Evolutionary conservation across 2,113 vertebrate species (phyloP).

Genomic region (Gnathonemus longibarbis): DNA sequence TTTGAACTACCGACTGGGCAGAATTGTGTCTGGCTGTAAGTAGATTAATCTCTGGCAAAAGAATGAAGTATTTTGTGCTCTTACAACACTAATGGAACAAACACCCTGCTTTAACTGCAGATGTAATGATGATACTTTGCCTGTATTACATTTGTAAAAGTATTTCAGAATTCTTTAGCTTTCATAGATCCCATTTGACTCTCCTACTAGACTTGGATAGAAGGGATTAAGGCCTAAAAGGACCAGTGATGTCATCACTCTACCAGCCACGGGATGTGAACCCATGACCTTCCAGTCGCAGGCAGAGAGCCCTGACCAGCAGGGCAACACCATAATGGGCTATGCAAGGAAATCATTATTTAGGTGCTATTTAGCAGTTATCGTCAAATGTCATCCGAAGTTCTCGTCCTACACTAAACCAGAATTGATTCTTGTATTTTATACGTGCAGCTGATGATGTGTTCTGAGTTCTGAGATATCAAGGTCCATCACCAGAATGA

Average conservation of each 20-base stretch:
- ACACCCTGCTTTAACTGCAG: neutral
- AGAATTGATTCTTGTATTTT: neutral
- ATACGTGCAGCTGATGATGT: neutral
- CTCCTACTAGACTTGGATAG: neutral
- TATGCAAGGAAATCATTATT: neutral
- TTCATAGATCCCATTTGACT: neutral
- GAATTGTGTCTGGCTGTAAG: neutral
- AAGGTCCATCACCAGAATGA: neutral
- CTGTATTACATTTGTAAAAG: neutral
- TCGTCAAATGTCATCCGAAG: neutral
- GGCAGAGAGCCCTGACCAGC: neutral
- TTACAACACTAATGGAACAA: neutral
- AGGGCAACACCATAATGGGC: neutral
- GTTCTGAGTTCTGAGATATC: neutral
- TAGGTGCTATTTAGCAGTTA: neutral
- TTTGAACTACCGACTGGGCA: neutral
- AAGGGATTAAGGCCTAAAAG: neutral
- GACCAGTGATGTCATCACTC: neutral
- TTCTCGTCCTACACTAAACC: neutral
- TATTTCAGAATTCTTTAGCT: neutral
- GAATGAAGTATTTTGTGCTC: neutral
- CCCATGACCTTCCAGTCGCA: neutral
- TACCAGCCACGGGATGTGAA: neutral
- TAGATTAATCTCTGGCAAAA: neutral
- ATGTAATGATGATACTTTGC: neutral